Evolutionary conservation across 2,888 invertebrate genomes (phyloP), one percentile per base, ranked within the genome.

Genomic region (Catonia carolina): DNA sequence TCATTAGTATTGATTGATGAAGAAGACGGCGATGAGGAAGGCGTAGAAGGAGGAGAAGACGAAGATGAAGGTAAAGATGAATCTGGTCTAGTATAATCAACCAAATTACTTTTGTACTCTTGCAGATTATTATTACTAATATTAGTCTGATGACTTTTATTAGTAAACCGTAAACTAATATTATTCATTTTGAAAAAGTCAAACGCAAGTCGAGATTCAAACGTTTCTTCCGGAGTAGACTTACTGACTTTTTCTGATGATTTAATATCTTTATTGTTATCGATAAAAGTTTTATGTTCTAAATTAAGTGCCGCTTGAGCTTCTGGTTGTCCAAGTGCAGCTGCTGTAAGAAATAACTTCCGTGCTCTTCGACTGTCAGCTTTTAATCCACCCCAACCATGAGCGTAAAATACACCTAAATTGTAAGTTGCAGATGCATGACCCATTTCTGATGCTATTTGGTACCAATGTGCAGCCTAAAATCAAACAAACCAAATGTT

Each of bases 391-490:
- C 82, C 84, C 60, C 78, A 72, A 1, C 84, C 84, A 67, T 82
- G 82, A 1, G 82, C 80, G 68, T 83, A 78, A 66, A 81, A 81
- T 48, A 85, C 76, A 2, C 83, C 85, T 52, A 86, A 75, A 68
- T 86, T 86, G 68, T 83, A 86, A 65, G 82, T 75, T 0, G 86
- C 84, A 60, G 78, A 77, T 2, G 81, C 75, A 67, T 86, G 85
- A 33, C 83, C 81, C 51, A 76, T 70, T 8, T 78, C 74, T 15
- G 83, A 82, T 37, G 85, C 86, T 56, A 77, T 72, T 60, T 75
- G 73, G 67, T 85, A 86, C 67, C 81, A 75, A 67, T 82, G 77
- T 69, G 79, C 80, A 48, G 86, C 86, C 84, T 85, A 66, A 33
- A 67, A 69, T 63, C 51, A 60, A 53, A 47, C 49, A 39, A 6